Evolutionary conservation across 1,140 invertebrate species (phyloP), one percentile per base, ranked within the genome.

Genomic region (Atopsyche davidsoni): DNA sequence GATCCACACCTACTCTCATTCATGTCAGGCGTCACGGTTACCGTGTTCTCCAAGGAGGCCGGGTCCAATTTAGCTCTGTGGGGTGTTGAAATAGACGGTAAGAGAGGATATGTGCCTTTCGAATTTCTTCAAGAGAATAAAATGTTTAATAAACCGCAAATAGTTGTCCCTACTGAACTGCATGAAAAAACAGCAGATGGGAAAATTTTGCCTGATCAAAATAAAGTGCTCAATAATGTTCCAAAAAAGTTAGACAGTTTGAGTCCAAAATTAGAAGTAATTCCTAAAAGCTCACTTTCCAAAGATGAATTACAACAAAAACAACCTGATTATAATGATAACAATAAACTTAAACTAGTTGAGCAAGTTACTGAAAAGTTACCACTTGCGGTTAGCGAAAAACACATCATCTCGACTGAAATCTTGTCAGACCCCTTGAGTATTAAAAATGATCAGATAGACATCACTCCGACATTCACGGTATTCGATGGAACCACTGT

Each of bases 1-100:
- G 78, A 80, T 45, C 62, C 68, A 16, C 72, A 77, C 16, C 69
- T 84, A 44, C 66, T 89, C 22, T 77, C 82, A 19, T 88, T 86
- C 66, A 67, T 68, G 22, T 60, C 60, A 10, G 81, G 83, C 63
- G 60, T 67, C n/a, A 69, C 81, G 2, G 79, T 85, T 1, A 75
- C 64, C 44, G 75, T 89, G 51, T 80, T 72, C 50, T 87, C 86
- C 64, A 89, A 88, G 69, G 77, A 78, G 53, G 81, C 81, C 61
- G 85, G 83, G 17, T 72, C 58, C 2, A 76, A 81, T 55, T 61
- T 58, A 4, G 78, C 82, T 53, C 65, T 87, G 46, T 89, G 86
- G 85, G 85, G 80, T 57, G 82, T 80, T 17, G 77, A 81, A 67
- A 78, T 87, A 22, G 76, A 80, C 62, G 85, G 82, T 19, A 76